phyloP scores from a whole-genome alignment of 2,113 vertebrate genomes.

The Hippocampus comes region DNA sequence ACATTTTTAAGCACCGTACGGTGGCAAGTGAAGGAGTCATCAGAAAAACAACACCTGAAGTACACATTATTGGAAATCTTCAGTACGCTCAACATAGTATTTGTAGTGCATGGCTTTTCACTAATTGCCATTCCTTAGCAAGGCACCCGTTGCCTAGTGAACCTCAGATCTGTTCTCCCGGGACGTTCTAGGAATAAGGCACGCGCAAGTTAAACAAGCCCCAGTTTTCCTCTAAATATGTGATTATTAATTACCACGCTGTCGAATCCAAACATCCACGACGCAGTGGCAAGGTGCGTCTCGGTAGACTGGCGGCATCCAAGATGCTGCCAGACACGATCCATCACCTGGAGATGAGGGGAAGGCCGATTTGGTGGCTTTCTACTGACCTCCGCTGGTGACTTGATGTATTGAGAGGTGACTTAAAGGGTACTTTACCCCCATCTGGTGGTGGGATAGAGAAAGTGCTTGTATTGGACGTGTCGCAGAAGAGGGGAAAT shows the following conservation, averaged over 20 bases:
- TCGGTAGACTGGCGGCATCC: conserved; percentile 62
- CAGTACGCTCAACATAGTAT: too few species aligned
- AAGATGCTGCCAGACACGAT: conserved; percentile 49
- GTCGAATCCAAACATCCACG: conserved; percentile 38
- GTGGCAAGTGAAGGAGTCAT: too few species aligned
- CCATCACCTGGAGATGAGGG: conserved; percentile 20
- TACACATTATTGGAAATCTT: too few species aligned
- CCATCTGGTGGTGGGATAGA: conserved; percentile 38
- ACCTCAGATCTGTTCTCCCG: neutral
- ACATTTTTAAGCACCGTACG: too few species aligned
- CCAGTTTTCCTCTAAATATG: conserved; percentile 23
- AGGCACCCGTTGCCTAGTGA: neutral
- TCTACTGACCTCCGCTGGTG: conserved; percentile 48
- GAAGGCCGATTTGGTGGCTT: neutral
- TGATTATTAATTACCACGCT: conserved; percentile 54
- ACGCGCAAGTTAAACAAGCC: conserved; percentile 16
- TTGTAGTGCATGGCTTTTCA: neutral
- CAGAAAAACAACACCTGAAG: too few species aligned
- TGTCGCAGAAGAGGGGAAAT: too few species aligned
- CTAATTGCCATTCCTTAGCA: neutral
- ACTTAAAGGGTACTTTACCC: conserved; percentile 12
- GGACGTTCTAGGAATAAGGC: conserved; percentile 3
- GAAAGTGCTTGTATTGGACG: neutral
- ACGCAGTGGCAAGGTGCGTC: conserved; percentile 54
- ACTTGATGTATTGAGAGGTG: neutral